A percentile compares a stretch with the other conserved stretches of the same genome.
Evolutionary conservation across 1,140 invertebrate genomes (phyloP).

Genomic region (Manduca sexta): DNA sequence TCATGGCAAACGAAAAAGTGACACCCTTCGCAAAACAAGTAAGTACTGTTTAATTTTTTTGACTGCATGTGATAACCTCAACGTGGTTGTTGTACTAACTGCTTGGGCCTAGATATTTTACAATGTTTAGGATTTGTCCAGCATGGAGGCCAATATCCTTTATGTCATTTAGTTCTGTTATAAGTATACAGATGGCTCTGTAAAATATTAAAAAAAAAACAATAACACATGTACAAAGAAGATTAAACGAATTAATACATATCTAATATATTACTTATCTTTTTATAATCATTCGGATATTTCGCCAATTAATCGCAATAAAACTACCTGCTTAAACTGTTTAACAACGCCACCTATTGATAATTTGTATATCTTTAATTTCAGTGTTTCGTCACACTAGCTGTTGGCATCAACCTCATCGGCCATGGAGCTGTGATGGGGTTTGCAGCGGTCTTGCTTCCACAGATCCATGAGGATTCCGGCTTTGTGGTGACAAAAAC

Average conservation of each 20-base stretch:
- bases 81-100: neutral
- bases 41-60: neutral
- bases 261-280: no score
- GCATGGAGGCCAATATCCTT: no score
- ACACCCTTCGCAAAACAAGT: neutral
- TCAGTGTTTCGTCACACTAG: constrained; percentile 21
- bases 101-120: no score
- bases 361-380: neutral
- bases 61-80: neutral
- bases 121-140: no score
- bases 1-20: neutral
- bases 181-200: neutral
- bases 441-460: constrained; percentile 21
- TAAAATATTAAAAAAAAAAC: neutral
- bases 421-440: constrained; percentile 18
- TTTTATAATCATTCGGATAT: no score
- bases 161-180: neutral
- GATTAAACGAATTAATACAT: neutral
- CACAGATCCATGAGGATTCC: constrained; percentile 16
- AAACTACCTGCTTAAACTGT: neutral
- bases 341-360: neutral
- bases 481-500: constrained; percentile 9
- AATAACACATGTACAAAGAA: neutral
- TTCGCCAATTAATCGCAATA: no score
- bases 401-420: constrained; percentile 16